Evolutionary conservation across 2,113 vertebrate genomes (phyloP), one percentile per base, ranked within the genome.

Genomic region (Strix uralensis): DNA sequence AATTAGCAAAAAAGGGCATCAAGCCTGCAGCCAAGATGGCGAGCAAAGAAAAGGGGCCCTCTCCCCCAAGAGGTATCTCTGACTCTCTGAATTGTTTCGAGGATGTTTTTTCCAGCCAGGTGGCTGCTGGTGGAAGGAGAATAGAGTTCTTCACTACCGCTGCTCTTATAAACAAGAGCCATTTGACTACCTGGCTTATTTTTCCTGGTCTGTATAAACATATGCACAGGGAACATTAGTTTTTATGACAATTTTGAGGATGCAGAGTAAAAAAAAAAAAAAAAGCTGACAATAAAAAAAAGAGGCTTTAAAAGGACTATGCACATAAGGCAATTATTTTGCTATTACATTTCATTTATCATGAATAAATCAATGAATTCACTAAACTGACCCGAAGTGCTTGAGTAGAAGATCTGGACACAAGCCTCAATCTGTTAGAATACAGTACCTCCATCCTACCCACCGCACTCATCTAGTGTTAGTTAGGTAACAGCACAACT

Each of bases 1-100:
- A 83, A 92, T 96, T 92, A 97, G 88, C 55, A 75, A 22, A 29
- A 34, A 61, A 85, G 70, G 83, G 66, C 74, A 89, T 67, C 5
- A 7, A 83, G 46, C 65, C 74, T 61, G 74, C 86, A 94, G 96
- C 86, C 52, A 71, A 71, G 90, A 32, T 20, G 85, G 73, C 66
- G 83, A 88, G 26, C 54, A 38, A 14, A 90, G 81, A 61, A 81
- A 73, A 85, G 61, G 57, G 51, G 22, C 47, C 70, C 80, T 88
- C 61, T 70, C 30, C 78, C 59, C 34, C 38, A 44, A 19, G 77
- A 54, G 77, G 34, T n/a, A 75, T 54, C 93, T 93, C n/a, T 81
- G 84, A 89, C 81, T 75, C 84, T 49, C 10, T 3, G 25, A 85
- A 40, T 77, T 91, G 46, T 49, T 59, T 71, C 4, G 7, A 82